Evolutionary conservation across 35 echinoderm and acorn worm genomes (phyloP), one percentile per base, ranked within the genome.

Genomic region (Acanthaster planci): DNA sequence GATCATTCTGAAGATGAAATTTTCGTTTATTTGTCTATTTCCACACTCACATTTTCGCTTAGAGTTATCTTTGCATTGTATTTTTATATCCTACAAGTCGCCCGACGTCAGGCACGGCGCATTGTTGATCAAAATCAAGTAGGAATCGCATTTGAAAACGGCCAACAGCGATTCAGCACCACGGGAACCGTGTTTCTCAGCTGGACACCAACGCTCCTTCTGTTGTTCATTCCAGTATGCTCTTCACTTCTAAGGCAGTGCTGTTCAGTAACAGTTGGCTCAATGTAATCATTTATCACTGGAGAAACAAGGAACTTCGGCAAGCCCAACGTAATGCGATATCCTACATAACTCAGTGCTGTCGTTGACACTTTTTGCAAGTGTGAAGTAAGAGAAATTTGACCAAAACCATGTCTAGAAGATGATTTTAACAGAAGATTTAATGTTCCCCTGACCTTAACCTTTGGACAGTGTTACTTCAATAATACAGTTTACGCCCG

Each of bases 201-300:
- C 54, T 83, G 34, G 51, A 53, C 31, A 3, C 18, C 81, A 58
- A 53, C 21, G 7, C 30, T 26, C 19, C 2, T 83, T 27, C 34
- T 53, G 14, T 30, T 35, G 8, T 56, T 56, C 53, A 50, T 1
- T 3, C 35, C 21, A 53, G 56, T 16, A 38, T 83, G 19, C 10
- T 1, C 18, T 15, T 83, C n/a, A 17, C 56, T n/a, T 12, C 52
- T 6, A 47, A 47, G 12, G 14, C 34, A 18, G 27, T 83, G 8
- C 18, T 60, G 4, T 30, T 54, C 9, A 59, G 52, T 34, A 83
- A 83, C 54, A 58, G 80, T 58, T 53, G 80, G 34, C 21, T 83
- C 9, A 83, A 83, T 58, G 22, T 54, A 2, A 57, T 83, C 38
- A 64, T 83, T 32, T 83, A 83, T 34, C 58, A 83, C 38, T 83